phyloP scores from a whole-genome alignment of 2,888 invertebrate species.

The Stenoptilia bipunctidactyla region DNA sequence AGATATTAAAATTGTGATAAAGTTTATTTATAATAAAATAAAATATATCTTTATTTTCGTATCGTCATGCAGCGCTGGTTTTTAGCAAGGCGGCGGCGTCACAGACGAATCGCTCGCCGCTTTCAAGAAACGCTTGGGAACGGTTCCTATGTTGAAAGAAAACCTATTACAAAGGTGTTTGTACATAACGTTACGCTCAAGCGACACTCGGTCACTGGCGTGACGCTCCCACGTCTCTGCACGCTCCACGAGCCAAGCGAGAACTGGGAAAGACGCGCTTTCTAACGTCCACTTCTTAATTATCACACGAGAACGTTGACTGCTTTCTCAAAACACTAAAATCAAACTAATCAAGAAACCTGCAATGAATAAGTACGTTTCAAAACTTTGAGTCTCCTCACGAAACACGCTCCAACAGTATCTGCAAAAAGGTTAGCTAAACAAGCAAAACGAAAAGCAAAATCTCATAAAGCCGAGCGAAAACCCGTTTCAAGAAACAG shows the following conservation, averaged over 20 bases:
- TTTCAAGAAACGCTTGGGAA: too few species aligned
- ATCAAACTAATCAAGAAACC: background rate
- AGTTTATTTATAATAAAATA: too few species aligned
- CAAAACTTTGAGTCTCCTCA: too few species aligned
- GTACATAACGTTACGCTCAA: conserved; percentile 28
- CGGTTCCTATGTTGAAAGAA: background rate
- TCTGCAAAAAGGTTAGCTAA: too few species aligned
- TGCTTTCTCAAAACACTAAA: background rate
- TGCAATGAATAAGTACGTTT: too few species aligned
- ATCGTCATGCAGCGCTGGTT: too few species aligned
- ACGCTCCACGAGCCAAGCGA: conserved; percentile 46
- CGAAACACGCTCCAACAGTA: too few species aligned
- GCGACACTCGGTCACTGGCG: conserved; percentile 57
- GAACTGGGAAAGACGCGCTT: conserved; percentile 43
- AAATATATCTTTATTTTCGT: too few species aligned
- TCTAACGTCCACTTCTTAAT: conserved; percentile 34
- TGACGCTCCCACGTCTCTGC: conserved; percentile 35
- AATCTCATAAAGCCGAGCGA: too few species aligned
- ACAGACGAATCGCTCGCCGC: too few species aligned
- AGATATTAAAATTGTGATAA: too few species aligned
- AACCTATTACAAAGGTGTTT: background rate
- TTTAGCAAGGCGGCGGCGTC: too few species aligned
- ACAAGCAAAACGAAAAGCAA: background rate
- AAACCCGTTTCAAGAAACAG: background rate
- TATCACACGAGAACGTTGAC: conserved; percentile 9